phyloP scores from a whole-genome alignment of 2,888 invertebrate genomes.

The Spialia ferax region DNA sequence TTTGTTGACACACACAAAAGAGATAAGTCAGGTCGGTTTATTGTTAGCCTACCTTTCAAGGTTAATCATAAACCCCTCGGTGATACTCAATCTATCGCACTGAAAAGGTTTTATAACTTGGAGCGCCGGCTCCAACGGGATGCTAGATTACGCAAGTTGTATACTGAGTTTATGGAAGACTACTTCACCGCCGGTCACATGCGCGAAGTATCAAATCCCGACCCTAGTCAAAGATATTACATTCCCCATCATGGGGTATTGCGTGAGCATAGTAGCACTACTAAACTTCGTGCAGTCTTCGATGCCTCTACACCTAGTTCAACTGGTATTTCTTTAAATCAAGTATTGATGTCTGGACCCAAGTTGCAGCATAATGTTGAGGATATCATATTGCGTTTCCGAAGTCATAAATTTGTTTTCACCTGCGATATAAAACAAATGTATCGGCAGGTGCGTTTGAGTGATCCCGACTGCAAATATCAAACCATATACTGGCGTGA shows the following conservation, averaged over 20 bases:
- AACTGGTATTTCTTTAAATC: constrained; percentile 42
- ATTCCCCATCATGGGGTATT: constrained; percentile 41
- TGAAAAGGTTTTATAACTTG: constrained; percentile 24
- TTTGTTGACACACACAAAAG: constrained; percentile 6
- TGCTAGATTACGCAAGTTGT: constrained; percentile 10
- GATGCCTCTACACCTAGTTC: constrained; percentile 27
- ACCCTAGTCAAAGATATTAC: constrained; percentile 8
- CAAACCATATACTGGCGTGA: constrained; percentile 48
- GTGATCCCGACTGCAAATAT: constrained; percentile 42
- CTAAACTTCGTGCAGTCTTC: constrained; percentile 39
- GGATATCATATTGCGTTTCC: constrained; percentile 45
- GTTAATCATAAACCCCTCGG: constrained; percentile 14
- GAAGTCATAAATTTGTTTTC: constrained; percentile 44
- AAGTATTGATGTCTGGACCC: constrained; percentile 43
- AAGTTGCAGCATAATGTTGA: constrained; percentile 45
- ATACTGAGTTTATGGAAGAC: constrained; percentile 34
- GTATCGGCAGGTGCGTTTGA: constrained; percentile 45
- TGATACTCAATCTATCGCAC: constrained; percentile 10
- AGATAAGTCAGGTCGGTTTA: constrained; percentile 16
- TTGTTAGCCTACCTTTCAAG: constrained; percentile 20
- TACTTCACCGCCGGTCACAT: constrained; percentile 32
- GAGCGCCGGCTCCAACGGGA: constrained; percentile 24
- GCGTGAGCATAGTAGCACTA: constrained; percentile 32
- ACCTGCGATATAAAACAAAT: constrained; percentile 50
- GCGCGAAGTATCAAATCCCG: constrained; percentile 4